Evolutionary conservation across 1,140 invertebrate genomes (phyloP), one percentile per base, ranked within the genome.

Genomic region (Kradibia gibbosae): DNA sequence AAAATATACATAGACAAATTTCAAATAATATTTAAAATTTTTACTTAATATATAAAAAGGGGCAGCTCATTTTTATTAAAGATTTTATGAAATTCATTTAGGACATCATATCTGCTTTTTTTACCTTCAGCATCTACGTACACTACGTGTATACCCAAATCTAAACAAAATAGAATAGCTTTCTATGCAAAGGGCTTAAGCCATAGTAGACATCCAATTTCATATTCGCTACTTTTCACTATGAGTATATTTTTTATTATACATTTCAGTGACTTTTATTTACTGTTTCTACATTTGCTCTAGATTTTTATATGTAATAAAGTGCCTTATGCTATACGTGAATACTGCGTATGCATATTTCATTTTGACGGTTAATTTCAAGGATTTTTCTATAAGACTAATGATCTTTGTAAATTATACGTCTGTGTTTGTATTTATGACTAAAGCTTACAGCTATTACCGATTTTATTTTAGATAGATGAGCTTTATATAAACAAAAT

Each of bases 271-370:
- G 31, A 53, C 53, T 73, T 62, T 25, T 62, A 62, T 73, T 72
- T 80, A 70, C 73, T 70, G 70, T 80, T 53, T 79, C 48, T 71
- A 13, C 53, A 53, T 79, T 80, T 80, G 73, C 78, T 65, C 65
- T 45, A n/a, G 50, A 20, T 62, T 73, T 80, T 80, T 72, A 60
- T 55, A 53, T 34, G 70, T 60, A 55, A 80, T 73, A 80, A 80
- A 80, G 73, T 50, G 50, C 13, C 8, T 39, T 22, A 8, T 8
- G 7, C 5, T 60, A 25, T 60, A 48, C 13, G 20, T 53, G 20
- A 3, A 53, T 53, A 53, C 17, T 17, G 11, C 50, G 50, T 3
- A 53, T 3, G 3, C 11, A 25, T 57, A 57, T 25, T n/a, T 25
- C 4, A 3, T 28, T 22, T 25, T 3, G 57, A 42, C 48, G 42